A percentile compares a stretch with the other conserved stretches of the same genome.
Conservation (phyloP, 2,888 invertebrate genomes). For the Diloba caeruleocephala region DNA sequence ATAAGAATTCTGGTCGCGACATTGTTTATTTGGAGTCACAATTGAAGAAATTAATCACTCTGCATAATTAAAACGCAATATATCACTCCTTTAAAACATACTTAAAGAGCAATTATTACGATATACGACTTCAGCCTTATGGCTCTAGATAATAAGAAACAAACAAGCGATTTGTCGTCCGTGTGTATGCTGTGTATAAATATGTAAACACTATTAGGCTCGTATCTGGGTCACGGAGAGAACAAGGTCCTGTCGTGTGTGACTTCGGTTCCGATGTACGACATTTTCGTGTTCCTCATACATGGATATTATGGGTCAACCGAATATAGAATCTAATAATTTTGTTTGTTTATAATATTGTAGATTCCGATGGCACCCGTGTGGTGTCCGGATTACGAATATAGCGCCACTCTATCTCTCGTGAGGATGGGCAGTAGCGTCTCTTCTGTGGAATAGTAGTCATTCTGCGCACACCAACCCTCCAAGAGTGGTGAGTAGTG, state of each 20-base stretch:
- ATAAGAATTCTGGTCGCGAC: no score
- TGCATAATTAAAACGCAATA: constrained; percentile 15
- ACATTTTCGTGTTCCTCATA: constrained; percentile 22
- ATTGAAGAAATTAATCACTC: constrained; percentile 1
- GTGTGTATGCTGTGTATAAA: constrained; percentile 45
- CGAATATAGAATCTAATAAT: constrained; percentile 5
- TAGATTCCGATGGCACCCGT: background rate
- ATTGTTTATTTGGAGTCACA: no score
- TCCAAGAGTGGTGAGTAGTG: no score
- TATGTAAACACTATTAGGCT: constrained; percentile 63
- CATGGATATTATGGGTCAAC: background rate
- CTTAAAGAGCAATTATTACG: constrained; percentile 11
- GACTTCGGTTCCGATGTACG: constrained; percentile 15
- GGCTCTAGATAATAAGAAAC: constrained; percentile 51
- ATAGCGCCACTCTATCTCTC: no score
- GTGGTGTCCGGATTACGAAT: no score
- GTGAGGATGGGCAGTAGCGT: no score
- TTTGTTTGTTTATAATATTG: background rate
- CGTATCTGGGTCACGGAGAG: constrained; percentile 71
- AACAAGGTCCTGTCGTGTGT: constrained; percentile 56
- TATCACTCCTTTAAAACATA: background rate
- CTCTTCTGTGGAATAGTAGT: no score
- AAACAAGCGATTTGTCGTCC: constrained; percentile 55
- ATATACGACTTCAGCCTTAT: constrained; percentile 32
- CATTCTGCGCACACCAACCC: no score